Conservation (phyloP, 2,797 vertebrate species). For the Betta splendens region DNA sequence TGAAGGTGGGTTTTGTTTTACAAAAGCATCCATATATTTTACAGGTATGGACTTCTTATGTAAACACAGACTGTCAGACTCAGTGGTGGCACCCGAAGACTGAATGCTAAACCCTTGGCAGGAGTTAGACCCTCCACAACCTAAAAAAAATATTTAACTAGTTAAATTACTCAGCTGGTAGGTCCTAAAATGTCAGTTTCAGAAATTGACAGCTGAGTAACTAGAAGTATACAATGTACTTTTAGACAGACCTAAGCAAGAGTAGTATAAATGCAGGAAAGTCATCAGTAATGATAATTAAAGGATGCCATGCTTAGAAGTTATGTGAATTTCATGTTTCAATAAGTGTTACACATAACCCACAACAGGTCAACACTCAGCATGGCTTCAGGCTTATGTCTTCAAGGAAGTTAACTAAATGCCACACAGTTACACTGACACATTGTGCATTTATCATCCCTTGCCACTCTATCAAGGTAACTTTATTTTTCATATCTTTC, state of each 20-base stretch:
- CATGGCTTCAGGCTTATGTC: constrained; percentile 40
- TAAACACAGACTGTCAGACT: constrained; percentile 77
- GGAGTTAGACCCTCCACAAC: constrained; percentile 49
- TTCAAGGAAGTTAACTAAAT: constrained; percentile 36
- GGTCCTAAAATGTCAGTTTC: constrained; percentile 35
- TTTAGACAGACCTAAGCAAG: constrained; percentile 39
- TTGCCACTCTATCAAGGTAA: constrained; percentile 51
- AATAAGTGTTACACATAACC: constrained; percentile 32
- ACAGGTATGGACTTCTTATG: constrained; percentile 73
- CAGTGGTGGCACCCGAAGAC: constrained; percentile 59
- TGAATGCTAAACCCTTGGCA: constrained; percentile 60
- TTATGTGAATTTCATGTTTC: constrained; percentile 25
- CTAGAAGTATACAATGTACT: constrained; percentile 37
- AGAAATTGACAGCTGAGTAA: constrained; percentile 42
- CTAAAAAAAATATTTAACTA: constrained; percentile 32
- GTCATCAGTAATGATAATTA: constrained; percentile 29
- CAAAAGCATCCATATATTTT: constrained; percentile 77
- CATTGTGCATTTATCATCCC: constrained; percentile 57
- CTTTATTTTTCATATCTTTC: constrained; percentile 56
- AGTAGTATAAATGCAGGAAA: constrained; percentile 48
- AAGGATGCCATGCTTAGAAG: constrained; percentile 33
- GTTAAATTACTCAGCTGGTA: constrained; percentile 37
- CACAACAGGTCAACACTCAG: constrained; percentile 35
- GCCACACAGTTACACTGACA: constrained; percentile 48
- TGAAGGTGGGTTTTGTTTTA: constrained; percentile 79